Conservation (phyloP, 2,888 invertebrate genomes). For the Trachelus tabidus region DNA sequence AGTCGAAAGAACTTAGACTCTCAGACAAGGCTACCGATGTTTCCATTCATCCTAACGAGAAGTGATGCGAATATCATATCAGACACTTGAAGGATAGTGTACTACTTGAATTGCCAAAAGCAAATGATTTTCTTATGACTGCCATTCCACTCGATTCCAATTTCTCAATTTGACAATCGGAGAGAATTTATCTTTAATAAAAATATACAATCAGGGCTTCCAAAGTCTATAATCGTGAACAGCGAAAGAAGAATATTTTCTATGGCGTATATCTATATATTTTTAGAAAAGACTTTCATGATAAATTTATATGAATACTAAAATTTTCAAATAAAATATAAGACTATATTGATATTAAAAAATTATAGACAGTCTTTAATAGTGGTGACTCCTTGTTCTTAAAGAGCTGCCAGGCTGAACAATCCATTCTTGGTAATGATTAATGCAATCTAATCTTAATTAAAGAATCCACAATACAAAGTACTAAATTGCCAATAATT, state of each 20-base stretch:
- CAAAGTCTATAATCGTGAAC: slow-evolving; percentile 26
- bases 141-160: neutral
- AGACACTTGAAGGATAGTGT: neutral
- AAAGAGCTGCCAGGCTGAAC: neutral
- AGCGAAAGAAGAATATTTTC: slow-evolving; percentile 27
- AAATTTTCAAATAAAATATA: neutral
- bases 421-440: neutral
- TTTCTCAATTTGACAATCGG: neutral
- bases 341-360: neutral
- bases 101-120: slow-evolving; percentile 8
- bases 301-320: neutral
- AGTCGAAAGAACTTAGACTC: neutral
- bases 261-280: slow-evolving; percentile 25
- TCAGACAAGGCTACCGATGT: neutral
- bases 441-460: neutral
- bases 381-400: neutral
- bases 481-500: neutral
- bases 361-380: neutral
- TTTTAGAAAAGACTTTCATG: neutral
- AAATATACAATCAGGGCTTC: slow-evolving; percentile 34
- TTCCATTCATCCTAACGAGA: neutral
- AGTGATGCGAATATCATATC: neutral
- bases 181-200: neutral
- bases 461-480: neutral
- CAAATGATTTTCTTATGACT: neutral